phyloP scores from a whole-genome alignment of 2,113 vertebrate species.

The Nymphicus hollandicus region DNA sequence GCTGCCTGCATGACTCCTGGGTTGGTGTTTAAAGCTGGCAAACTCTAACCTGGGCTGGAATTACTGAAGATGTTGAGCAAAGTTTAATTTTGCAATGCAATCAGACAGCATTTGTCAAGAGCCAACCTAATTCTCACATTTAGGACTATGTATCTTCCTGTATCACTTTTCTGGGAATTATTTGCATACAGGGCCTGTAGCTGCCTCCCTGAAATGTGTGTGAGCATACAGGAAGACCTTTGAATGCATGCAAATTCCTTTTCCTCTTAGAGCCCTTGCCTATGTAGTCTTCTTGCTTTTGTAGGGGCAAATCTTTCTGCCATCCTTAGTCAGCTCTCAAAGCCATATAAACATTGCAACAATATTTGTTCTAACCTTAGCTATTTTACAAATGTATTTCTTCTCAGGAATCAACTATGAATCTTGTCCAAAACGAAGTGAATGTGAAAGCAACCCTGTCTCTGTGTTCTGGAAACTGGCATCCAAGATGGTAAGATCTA shows the following conservation, averaged over 20 bases:
- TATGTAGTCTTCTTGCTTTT: background rate
- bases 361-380: background rate
- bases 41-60: background rate
- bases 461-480: slow-evolving; percentile 72
- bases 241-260: background rate
- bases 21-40: background rate
- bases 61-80: background rate
- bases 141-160: background rate
- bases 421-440: slow-evolving; percentile 71
- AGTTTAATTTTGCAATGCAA: background rate
- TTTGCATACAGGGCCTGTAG: background rate
- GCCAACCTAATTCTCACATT: background rate
- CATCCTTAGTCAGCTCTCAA: background rate
- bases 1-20: fast-evolving
- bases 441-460: slow-evolving; percentile 61
- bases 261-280: background rate
- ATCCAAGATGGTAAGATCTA: slow-evolving; percentile 71
- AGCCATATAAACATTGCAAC: background rate
- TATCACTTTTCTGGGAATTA: background rate
- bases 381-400: background rate
- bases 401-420: slow-evolving; percentile 71
- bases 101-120: background rate
- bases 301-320: background rate
- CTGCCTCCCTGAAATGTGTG: background rate
- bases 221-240: background rate